phyloP scores from a whole-genome alignment of 2,797 vertebrate species.

The Clamator glandarius region DNA sequence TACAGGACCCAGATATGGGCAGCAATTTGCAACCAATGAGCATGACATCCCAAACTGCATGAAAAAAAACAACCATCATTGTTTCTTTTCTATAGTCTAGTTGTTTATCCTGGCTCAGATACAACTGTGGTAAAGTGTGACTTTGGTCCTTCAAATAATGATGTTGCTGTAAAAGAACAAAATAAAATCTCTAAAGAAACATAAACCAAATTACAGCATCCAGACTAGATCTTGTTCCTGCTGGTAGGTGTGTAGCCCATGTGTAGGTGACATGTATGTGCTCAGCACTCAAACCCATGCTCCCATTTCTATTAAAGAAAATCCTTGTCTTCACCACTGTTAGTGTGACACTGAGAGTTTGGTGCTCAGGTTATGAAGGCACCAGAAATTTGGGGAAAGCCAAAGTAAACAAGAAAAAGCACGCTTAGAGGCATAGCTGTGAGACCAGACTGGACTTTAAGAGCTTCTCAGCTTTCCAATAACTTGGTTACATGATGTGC shows the following conservation, averaged over 20 bases:
- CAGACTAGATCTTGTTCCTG: background rate
- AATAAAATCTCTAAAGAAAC: background rate
- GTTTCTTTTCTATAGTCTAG: background rate
- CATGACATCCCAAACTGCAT: background rate
- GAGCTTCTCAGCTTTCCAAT: background rate
- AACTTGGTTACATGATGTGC: background rate
- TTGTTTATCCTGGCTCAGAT: background rate
- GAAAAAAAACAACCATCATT: background rate
- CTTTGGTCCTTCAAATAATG: background rate
- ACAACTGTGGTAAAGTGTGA: background rate
- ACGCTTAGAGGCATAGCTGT: accelerated
- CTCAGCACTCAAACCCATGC: background rate
- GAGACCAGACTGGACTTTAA: background rate
- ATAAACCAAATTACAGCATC: background rate
- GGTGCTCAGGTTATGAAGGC: background rate
- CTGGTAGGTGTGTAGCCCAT: background rate
- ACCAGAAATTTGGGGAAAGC: background rate
- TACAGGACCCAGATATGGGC: background rate
- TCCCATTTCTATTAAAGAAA: background rate
- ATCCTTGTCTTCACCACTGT: background rate
- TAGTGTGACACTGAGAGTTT: accelerated
- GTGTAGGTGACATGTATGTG: background rate
- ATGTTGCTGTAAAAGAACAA: background rate
- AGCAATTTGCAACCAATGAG: background rate
- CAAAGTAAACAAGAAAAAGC: background rate